Evolutionary conservation across 2,888 invertebrate genomes (phyloP), one percentile per base, ranked within the genome.

Genomic region (Aphodius granarius): DNA sequence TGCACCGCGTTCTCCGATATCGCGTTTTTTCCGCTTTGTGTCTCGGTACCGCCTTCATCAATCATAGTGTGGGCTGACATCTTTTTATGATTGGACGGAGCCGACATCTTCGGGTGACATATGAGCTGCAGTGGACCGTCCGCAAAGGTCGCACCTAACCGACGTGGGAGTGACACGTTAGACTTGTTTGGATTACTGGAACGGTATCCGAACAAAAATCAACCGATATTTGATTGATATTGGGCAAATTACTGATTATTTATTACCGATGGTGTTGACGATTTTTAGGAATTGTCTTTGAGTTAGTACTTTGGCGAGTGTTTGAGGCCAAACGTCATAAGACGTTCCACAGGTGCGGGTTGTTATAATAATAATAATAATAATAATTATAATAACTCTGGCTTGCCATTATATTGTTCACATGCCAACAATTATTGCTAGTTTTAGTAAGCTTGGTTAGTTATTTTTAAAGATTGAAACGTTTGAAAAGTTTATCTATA

Each of bases 31-130:
- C 66, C 65, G 63, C 80, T 81, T 81, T 81, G 80, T 80, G 76
- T 73, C 68, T 73, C 66, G 68, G 81, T 20, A 68, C 83, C 83
- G 83, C 82, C 83, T 83, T 81, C 83, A 86, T 86, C 86, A 84
- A 85, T 85, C 85, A 85, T 83, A 76, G 78, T 76, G 72, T 66
- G 78, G 77, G 79, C 78, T 85, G 86, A 86, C 86, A 85, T 82
- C 80, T 81, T 83, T 43, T 81, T 81, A 78, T 82, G 81, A 84
- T 85, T 84, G 83, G 82, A n/a, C 68, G 20, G 22, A n/a, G 68
- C 68, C 68, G 68, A 68, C 43, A 43, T 43, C 43, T 43, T 43
- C 43, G 43, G 43, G 43, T 43, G 43, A 43, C 43, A 43, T 43
- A 43, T 43, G 43, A 43, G 43, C 43, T 43, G 43, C 43, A 43